phyloP scores from a whole-genome alignment of 1,140 invertebrate genomes.

The Doryteuthis pealeii region DNA sequence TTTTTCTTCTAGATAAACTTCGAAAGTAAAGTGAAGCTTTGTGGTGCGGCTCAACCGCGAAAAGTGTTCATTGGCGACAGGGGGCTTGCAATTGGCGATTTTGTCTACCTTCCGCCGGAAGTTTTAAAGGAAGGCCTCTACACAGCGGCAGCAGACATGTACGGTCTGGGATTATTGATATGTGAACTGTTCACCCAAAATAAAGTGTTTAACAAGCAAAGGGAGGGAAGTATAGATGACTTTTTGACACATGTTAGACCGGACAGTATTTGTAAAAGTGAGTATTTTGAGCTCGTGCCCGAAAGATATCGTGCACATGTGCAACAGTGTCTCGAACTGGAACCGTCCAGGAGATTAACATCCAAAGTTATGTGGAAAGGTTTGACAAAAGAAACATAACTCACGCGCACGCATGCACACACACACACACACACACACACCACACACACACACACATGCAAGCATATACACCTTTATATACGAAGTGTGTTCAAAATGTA shows the following conservation, averaged over 20 bases:
- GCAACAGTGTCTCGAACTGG: neutral
- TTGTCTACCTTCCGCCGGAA: conserved; percentile 37
- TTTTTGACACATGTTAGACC: neutral
- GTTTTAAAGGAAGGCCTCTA: conserved; percentile 36
- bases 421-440: conserved; percentile 3
- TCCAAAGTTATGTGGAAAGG: neutral
- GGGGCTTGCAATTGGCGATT: conserved; percentile 19
- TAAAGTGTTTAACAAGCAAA: neutral
- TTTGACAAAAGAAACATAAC: neutral
- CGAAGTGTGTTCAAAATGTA: too few species aligned
- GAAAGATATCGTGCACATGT: neutral
- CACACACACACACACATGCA: neutral
- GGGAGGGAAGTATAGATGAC: neutral
- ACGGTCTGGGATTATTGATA: conserved; percentile 38
- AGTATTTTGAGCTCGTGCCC: neutral
- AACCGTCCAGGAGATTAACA: neutral
- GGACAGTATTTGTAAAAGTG: neutral
- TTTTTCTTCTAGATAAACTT: conserved; percentile 28
- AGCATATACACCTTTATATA: neutral
- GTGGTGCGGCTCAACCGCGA: conserved; percentile 32
- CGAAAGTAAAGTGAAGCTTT: conserved; percentile 28
- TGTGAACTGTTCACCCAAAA: conserved; percentile 26
- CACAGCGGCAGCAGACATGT: conserved; percentile 33
- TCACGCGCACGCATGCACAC: conserved; percentile 1
- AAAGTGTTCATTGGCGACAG: conserved; percentile 24